A percentile compares a stretch with the other conserved stretches of the same genome.
These are phyloP conservation scores for Zaprionus bogoriensis DNA, from an alignment of 2,888 invertebrate genomes.

Conservation along the genomic window DNA sequence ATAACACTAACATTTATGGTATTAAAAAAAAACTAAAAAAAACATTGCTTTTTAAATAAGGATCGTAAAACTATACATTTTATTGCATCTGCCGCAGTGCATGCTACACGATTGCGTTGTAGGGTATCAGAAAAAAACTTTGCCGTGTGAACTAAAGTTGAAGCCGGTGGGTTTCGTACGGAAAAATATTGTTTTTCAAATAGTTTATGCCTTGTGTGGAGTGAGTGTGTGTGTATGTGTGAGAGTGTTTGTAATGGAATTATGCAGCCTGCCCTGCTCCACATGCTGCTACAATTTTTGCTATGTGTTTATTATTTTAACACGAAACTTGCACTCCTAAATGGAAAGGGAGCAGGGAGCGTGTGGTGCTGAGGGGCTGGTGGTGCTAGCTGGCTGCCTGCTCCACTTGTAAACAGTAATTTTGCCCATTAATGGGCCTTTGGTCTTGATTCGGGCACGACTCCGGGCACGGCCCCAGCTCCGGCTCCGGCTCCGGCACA, in stretches of 20 bases:
- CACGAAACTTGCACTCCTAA: slow-evolving; percentile 71
- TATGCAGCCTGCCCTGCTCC: slow-evolving; percentile 48
- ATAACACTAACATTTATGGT: too few species aligned
- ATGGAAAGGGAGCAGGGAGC: neutral
- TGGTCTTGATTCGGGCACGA: slow-evolving; percentile 8
- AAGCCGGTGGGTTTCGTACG: slow-evolving; percentile 27
- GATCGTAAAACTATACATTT: neutral
- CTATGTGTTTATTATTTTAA: slow-evolving; percentile 78
- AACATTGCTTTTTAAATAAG: neutral
- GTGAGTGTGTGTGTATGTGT: neutral
- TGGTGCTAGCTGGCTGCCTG: slow-evolving; percentile 26
- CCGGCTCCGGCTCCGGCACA: neutral
- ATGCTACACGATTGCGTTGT: neutral
- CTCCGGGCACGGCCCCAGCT: slow-evolving; percentile 25
- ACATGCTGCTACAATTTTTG: slow-evolving; percentile 69
- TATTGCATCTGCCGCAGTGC: neutral
- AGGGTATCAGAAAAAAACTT: slow-evolving; percentile 28
- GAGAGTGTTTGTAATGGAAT: slow-evolving; percentile 60
- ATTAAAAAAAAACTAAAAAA: too few species aligned
- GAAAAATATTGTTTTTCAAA: slow-evolving; percentile 69
- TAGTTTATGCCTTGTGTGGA: slow-evolving; percentile 56
- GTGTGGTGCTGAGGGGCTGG: neutral
- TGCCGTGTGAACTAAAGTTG: slow-evolving; percentile 51
- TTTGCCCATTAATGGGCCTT: slow-evolving; percentile 73
- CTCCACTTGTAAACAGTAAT: slow-evolving; percentile 76